phyloP scores from a whole-genome alignment of 2,113 vertebrate genomes.

The Pachyramphus minor region DNA sequence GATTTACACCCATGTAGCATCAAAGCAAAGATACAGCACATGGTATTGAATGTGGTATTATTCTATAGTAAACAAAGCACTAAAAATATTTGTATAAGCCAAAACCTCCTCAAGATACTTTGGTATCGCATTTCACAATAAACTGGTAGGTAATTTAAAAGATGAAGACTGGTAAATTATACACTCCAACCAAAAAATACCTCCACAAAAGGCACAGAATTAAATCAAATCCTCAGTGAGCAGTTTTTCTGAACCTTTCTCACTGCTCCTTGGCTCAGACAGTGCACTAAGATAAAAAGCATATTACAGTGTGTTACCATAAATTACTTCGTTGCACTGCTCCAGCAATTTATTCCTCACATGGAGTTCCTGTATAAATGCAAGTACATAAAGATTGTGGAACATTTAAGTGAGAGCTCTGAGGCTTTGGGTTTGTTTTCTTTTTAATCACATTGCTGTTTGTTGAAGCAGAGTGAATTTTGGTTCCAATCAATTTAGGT shows the following conservation, averaged over 20 bases:
- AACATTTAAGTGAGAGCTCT: not conserved
- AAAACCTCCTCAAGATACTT: not conserved
- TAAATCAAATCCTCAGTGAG: not conserved
- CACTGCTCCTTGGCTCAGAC: not conserved
- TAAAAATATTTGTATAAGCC: not conserved
- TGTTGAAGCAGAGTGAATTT: not conserved
- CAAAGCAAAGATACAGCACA: not conserved
- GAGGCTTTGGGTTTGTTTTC: not conserved
- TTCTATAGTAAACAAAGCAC: not conserved
- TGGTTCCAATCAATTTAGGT: not conserved
- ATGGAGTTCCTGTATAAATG: not conserved
- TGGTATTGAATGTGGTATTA: rapidly evolving
- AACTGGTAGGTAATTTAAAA: not conserved
- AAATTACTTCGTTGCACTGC: not conserved
- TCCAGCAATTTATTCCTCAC: not conserved
- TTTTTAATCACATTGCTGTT: not conserved
- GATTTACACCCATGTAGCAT: not conserved
- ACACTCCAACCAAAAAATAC: not conserved
- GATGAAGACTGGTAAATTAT: not conserved
- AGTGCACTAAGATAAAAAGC: not conserved
- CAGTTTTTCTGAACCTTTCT: not conserved
- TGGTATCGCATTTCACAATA: not conserved
- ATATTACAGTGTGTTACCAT: not conserved
- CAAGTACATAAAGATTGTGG: not conserved
- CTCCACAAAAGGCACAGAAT: not conserved